phyloP scores from a whole-genome alignment of 2,888 invertebrate species.

The Acleris holmiana region DNA sequence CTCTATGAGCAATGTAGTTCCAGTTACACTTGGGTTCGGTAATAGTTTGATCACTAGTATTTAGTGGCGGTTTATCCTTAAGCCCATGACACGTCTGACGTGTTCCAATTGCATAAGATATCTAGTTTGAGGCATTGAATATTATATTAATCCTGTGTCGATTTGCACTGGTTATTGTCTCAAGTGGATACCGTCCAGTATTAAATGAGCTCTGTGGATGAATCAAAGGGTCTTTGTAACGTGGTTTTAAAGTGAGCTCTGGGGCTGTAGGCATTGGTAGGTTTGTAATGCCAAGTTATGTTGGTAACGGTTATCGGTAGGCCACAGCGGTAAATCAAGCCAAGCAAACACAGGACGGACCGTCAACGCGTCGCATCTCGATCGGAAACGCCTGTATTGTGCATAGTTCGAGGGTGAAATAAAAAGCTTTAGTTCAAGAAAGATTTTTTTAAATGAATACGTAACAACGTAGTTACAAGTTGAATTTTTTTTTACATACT shows the following conservation, averaged over 20 bases:
- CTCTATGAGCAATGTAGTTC: background rate
- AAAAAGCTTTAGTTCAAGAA: background rate
- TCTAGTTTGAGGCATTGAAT: too few relatives aligned
- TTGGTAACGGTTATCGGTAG: slow-evolving; percentile 48
- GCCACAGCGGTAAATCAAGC: slow-evolving; percentile 62
- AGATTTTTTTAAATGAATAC: background rate
- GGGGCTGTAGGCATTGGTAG: background rate
- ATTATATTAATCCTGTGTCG: background rate
- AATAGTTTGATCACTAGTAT: slow-evolving; percentile 2
- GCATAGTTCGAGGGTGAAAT: background rate
- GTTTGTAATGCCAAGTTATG: background rate
- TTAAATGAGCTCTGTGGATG: background rate
- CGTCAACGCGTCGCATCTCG: slow-evolving; percentile 59
- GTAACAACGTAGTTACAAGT: background rate
- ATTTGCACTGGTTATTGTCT: background rate
- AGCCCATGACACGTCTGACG: too few relatives aligned
- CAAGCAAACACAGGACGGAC: slow-evolving; percentile 60
- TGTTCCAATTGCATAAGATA: too few relatives aligned
- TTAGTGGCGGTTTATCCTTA: background rate
- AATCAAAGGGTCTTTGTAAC: background rate
- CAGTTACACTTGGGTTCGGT: background rate
- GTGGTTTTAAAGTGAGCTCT: background rate
- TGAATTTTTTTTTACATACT: too few relatives aligned
- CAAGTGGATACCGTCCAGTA: background rate
- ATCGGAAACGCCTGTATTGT: slow-evolving; percentile 55